These are phyloP conservation scores for Folsomia manolachei DNA, from an alignment of 2,888 invertebrate genomes.

Conservation along the genomic window DNA sequence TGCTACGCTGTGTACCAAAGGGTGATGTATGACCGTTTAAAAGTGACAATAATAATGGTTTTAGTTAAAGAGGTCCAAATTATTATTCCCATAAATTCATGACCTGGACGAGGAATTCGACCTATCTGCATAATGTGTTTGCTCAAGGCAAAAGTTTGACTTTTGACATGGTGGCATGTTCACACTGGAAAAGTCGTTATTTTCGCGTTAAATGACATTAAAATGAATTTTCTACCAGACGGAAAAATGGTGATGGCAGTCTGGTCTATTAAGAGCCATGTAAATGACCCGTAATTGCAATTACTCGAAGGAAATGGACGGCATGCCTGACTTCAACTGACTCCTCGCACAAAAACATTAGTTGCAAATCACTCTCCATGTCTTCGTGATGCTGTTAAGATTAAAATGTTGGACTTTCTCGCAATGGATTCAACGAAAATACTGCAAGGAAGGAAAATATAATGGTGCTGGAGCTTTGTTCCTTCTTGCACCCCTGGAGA, in stretches of 20 bases:
- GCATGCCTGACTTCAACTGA: neutral
- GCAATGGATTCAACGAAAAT: neutral
- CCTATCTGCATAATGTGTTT: too few relatives aligned
- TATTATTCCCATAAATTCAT: neutral
- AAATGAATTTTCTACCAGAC: constrained; percentile 18
- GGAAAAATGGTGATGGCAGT: constrained; percentile 17
- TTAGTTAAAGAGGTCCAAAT: constrained; percentile 10
- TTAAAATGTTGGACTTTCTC: neutral
- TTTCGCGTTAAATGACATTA: constrained; percentile 13
- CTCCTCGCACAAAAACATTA: neutral
- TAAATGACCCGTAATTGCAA: constrained; percentile 35
- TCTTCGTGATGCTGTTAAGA: constrained; percentile 21
- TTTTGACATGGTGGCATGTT: constrained; percentile 25
- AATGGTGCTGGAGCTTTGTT: too few relatives aligned
- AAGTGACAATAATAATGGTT: constrained; percentile 12
- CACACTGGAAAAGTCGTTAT: constrained; percentile 26
- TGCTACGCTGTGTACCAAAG: neutral
- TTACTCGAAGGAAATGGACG: constrained; percentile 23
- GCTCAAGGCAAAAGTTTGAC: neutral
- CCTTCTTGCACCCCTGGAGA: neutral
- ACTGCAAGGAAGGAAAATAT: too few relatives aligned
- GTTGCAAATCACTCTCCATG: constrained; percentile 28
- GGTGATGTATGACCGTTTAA: constrained; percentile 9
- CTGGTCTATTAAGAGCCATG: constrained; percentile 30
- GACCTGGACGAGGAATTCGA: neutral